Conservation (phyloP, 2,797 vertebrate species). For the Peromyscus melanophrys region DNA sequence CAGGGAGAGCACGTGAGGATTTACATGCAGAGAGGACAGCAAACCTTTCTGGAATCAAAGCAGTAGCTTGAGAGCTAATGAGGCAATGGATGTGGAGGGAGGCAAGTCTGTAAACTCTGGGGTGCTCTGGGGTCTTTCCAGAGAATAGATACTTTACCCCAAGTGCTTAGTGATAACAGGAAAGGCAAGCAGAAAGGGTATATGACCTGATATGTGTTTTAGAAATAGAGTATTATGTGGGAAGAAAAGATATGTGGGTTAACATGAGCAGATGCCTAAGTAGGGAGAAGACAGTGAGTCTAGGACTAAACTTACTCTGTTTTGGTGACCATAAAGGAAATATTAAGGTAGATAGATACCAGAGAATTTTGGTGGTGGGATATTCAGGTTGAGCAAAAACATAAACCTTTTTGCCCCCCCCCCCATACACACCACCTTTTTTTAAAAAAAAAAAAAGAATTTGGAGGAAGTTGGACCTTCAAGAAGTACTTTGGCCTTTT, state of each 20-base stretch:
- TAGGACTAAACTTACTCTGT: rapidly evolving
- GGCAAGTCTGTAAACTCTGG: neutral
- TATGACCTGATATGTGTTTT: neutral
- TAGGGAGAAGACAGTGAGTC: neutral
- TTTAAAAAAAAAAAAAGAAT: neutral
- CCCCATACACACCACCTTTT: neutral
- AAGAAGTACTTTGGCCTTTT: neutral
- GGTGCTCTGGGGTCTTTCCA: neutral
- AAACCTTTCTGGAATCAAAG: neutral
- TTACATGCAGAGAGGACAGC: neutral
- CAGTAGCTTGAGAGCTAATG: no score
- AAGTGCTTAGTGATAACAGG: neutral
- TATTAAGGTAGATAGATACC: rapidly evolving
- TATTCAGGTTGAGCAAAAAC: neutral
- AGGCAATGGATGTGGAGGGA: neutral
- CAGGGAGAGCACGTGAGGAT: neutral
- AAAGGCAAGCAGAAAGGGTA: neutral
- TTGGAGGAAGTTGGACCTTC: neutral
- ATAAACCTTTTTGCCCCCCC: neutral
- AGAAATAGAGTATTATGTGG: neutral
- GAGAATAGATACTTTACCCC: neutral
- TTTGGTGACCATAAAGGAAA: rapidly evolving
- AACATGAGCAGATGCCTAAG: neutral
- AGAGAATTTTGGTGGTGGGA: neutral
- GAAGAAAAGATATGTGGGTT: neutral